Percentiles rank a stretch among this genome's conserved stretches.
phyloP scores from a whole-genome alignment of 2,797 vertebrate genomes.

The Petrocephalus sullivani region DNA sequence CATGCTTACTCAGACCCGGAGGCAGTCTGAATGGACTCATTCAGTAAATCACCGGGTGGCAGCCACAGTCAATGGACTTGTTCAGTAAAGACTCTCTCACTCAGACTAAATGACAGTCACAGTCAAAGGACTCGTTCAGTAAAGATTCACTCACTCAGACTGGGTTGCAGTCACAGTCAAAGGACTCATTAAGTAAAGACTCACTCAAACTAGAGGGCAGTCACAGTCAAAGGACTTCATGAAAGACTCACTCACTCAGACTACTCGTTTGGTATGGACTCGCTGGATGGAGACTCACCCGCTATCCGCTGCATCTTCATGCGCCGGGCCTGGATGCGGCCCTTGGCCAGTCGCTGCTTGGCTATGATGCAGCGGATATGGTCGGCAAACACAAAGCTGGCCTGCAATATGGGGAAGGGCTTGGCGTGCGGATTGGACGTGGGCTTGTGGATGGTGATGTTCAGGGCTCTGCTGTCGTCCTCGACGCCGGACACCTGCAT shows the following conservation, averaged over 20 bases:
- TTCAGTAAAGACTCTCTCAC: neutral
- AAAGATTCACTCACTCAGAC: neutral
- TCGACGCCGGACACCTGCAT: slow-evolving; percentile 98
- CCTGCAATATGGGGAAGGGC: slow-evolving; percentile 95
- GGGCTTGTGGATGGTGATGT: slow-evolving; percentile 92
- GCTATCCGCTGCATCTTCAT: slow-evolving; percentile 98
- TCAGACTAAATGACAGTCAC: neutral
- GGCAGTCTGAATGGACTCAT: slow-evolving; percentile 35
- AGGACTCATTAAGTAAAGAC: neutral
- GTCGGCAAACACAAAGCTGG: slow-evolving; percentile 91
- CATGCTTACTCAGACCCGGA: neutral
- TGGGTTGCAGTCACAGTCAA: neutral
- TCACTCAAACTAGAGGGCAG: neutral
- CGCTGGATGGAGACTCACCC: slow-evolving; percentile 57
- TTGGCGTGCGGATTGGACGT: slow-evolving; percentile 92
- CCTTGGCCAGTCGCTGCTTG: slow-evolving; percentile 92
- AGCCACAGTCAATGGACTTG: neutral
- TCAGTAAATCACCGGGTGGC: neutral
- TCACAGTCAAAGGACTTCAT: neutral
- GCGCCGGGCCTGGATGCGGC: slow-evolving; percentile 90
- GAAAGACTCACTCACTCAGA: neutral
- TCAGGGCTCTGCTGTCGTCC: slow-evolving; percentile 91
- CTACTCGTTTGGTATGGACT: neutral
- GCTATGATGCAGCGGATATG: slow-evolving; percentile 98
- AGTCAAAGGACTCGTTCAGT: neutral